Evolutionary conservation across 1,140 invertebrate species (phyloP).

Genomic region (Zaprionus ornatus): DNA sequence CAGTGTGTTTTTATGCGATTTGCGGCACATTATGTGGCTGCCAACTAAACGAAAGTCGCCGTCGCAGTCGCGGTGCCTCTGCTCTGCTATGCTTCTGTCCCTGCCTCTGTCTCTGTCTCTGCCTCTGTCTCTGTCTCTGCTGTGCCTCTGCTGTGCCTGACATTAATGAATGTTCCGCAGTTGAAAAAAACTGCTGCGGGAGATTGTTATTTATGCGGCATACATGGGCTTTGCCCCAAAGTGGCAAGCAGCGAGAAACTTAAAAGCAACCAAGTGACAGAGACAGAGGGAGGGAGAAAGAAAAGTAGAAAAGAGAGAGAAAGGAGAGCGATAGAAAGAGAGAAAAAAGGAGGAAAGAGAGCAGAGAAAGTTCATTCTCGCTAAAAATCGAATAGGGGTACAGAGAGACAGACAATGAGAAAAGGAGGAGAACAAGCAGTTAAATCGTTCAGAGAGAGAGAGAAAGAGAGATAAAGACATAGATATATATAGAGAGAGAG

Average conservation of each 20-base stretch:
- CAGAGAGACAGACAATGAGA: background rate
- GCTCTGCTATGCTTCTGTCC: constrained; percentile 22
- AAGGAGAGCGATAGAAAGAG: too few species aligned
- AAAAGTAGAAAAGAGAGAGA: background rate
- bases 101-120: constrained; percentile 12
- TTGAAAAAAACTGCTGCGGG: constrained; percentile 60
- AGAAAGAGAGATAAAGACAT: background rate
- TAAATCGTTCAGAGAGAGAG: too few species aligned
- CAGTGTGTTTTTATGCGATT: constrained; percentile 70
- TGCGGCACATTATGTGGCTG: constrained; percentile 74
- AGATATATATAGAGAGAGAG: too few species aligned
- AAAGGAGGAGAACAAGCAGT: background rate
- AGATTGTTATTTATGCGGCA: constrained; percentile 70
- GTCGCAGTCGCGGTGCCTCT: constrained; percentile 15
- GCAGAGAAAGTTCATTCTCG: too few species aligned
- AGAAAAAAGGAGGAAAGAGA: background rate
- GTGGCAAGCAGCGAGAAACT: constrained; percentile 23
- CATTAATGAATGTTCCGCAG: constrained; percentile 76
- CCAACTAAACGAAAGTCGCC: constrained; percentile 51
- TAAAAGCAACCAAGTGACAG: constrained; percentile 40
- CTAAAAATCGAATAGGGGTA: too few species aligned
- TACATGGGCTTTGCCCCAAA: constrained; percentile 20
- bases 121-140: constrained; percentile 18
- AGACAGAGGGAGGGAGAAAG: constrained; percentile 10
- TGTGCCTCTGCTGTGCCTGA: constrained; percentile 50